These are phyloP conservation scores for Neofelis nebulosa DNA, from an alignment of 2,113 vertebrate species.

Conservation along the genomic window DNA sequence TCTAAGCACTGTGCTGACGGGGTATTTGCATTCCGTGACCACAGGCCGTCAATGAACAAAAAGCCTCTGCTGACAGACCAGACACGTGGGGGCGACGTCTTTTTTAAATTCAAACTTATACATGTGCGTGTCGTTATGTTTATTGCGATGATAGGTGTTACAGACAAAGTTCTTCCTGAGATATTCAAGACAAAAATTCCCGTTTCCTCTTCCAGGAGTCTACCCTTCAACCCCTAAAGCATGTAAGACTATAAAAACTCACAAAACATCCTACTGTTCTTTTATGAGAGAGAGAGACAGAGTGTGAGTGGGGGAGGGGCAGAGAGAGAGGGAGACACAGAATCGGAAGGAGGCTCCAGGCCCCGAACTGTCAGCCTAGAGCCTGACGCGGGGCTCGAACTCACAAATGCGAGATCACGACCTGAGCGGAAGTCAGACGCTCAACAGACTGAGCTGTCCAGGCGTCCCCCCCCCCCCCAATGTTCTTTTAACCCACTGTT, in stretches of 20 bases:
- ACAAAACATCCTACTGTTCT: background rate
- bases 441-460: no score
- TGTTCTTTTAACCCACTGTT: background rate
- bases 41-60: background rate
- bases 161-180: background rate
- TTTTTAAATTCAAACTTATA: conserved; percentile 41
- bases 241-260: background rate
- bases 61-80: background rate
- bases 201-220: conserved; percentile 19
- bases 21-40: background rate
- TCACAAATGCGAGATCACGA: no score
- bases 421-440: no score
- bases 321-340: no score
- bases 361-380: no score
- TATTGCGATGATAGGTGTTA: background rate
- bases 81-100: background rate
- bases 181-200: conserved; percentile 3
- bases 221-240: background rate
- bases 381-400: no score
- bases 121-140: background rate
- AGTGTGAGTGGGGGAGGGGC: no score
- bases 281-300: background rate
- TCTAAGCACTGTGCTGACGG: background rate
- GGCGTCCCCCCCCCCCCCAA: background rate
- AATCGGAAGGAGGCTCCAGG: no score